phyloP scores from a whole-genome alignment of 2,797 vertebrate species.

The Galagoides demidoff region DNA sequence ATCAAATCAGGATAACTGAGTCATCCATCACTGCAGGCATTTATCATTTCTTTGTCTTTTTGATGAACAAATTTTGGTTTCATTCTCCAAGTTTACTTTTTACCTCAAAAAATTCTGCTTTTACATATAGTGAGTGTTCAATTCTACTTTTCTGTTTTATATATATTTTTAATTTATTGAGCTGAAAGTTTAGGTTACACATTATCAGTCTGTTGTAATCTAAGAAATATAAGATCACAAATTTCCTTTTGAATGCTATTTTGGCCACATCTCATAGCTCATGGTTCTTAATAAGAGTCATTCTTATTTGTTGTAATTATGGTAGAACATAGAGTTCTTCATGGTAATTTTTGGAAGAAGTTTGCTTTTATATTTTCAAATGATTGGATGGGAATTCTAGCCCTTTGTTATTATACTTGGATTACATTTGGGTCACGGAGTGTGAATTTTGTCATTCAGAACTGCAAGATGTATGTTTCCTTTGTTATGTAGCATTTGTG shows the following conservation, averaged over 20 bases:
- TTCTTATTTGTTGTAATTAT: not conserved
- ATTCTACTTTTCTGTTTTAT: not conserved
- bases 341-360: not conserved
- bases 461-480: not conserved
- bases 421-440: not conserved
- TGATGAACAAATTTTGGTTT: not conserved
- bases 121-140: not conserved
- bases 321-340: not conserved
- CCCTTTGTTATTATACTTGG: not conserved
- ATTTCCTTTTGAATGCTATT: not conserved
- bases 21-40: not conserved
- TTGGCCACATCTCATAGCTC: not conserved
- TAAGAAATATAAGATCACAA: not conserved
- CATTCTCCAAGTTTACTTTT: constrained; percentile 23
- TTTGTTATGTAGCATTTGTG: not conserved
- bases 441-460: not conserved
- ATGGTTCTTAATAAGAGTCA: not conserved
- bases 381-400: not conserved
- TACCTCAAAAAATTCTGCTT: constrained; percentile 31
- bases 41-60: not conserved
- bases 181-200: constrained; percentile 10
- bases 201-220: constrained; percentile 15
- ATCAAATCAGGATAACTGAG: not conserved
- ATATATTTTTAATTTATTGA: constrained; percentile 35
- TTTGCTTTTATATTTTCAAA: not conserved